phyloP scores from a whole-genome alignment of 23 tunicate species.

The Oikopleura albicans region DNA sequence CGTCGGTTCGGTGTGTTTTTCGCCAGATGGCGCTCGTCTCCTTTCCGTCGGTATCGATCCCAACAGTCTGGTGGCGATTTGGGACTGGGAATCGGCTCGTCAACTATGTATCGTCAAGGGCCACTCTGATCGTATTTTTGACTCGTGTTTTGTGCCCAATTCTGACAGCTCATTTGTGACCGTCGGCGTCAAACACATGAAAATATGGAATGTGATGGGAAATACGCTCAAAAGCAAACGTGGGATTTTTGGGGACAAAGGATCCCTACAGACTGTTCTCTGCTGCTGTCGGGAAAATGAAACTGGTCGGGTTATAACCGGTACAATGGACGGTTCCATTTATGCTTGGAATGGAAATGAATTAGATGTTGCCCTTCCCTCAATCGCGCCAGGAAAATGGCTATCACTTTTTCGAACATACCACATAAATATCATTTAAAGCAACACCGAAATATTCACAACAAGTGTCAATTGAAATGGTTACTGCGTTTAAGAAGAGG shows the following conservation, averaged over 20 bases:
- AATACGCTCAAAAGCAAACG: slow-evolving; percentile 64
- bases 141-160: slow-evolving; percentile 35
- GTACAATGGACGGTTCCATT: slow-evolving; percentile 67
- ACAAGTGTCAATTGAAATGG: too few species aligned
- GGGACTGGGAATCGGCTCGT: slow-evolving; percentile 91
- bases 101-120: slow-evolving; percentile 72
- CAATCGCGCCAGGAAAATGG: neutral
- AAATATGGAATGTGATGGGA: slow-evolving; percentile 83
- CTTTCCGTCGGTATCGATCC: slow-evolving; percentile 79
- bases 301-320: slow-evolving; percentile 30
- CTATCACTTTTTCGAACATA: too few species aligned
- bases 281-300: slow-evolving; percentile 39
- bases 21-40: slow-evolving; percentile 21
- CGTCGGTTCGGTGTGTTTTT: slow-evolving; percentile 46
- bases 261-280: slow-evolving; percentile 57
- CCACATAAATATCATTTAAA: too few species aligned
- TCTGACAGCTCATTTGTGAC: slow-evolving; percentile 43
- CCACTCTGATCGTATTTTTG: slow-evolving; percentile 89
- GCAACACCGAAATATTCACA: too few species aligned
- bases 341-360: slow-evolving; percentile 66
- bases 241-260: slow-evolving; percentile 72
- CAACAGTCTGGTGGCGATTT: slow-evolving; percentile 38
- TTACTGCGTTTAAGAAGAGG: too few species aligned
- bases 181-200: slow-evolving; percentile 87
- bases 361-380: slow-evolving; percentile 25